Evolutionary conservation across 2,888 invertebrate genomes (phyloP).

Genomic region (Eurytoma californica): DNA sequence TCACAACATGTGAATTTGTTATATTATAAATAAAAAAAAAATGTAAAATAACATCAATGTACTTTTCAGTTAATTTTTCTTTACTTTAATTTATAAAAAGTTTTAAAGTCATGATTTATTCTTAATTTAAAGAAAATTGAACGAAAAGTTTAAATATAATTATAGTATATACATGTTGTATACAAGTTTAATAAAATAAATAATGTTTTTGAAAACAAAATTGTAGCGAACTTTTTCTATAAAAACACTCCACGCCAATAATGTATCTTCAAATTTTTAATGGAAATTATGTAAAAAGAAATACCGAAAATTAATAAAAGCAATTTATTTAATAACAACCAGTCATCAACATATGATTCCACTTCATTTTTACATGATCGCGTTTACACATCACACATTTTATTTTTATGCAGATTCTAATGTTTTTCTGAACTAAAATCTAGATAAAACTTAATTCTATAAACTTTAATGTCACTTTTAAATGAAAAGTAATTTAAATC

Average conservation of each 20-base stretch:
- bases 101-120: conserved; percentile 43
- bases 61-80: conserved; percentile 54
- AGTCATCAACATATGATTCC: conserved; percentile 31
- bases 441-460: conserved; percentile 12
- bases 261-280: neutral
- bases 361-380: conserved; percentile 17
- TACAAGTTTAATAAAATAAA: conserved; percentile 57
- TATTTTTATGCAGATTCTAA: conserved; percentile 10
- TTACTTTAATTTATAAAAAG: conserved; percentile 49
- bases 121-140: conserved; percentile 41
- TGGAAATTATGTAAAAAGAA: neutral
- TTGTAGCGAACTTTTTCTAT: conserved; percentile 1
- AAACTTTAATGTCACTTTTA: neutral
- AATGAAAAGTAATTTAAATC: neutral
- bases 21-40: conserved; percentile 50
- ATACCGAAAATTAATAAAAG: conserved; percentile 21
- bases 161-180: conserved; percentile 54
- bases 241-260: conserved; percentile 9
- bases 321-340: conserved; percentile 38
- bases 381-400: conserved; percentile 24
- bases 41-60: conserved; percentile 52
- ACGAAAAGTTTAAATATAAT: conserved; percentile 44
- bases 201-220: conserved; percentile 53
- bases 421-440: neutral
- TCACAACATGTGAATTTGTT: conserved; percentile 52